Evolutionary conservation across 2,113 vertebrate genomes (phyloP), one percentile per base, ranked within the genome.

Genomic region (Anser brachyrhynchus): DNA sequence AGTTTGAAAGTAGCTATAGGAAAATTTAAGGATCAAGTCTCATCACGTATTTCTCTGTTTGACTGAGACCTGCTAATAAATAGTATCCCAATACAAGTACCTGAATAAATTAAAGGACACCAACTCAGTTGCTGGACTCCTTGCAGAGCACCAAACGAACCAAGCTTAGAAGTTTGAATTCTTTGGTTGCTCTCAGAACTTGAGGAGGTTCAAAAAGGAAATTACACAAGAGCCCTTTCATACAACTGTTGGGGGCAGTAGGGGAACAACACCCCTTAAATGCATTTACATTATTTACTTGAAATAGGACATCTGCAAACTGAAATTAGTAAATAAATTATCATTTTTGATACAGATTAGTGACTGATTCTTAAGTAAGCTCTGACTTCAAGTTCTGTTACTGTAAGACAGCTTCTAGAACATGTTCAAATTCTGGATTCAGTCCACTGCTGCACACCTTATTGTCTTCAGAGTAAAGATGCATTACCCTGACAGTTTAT

Each of bases 161-260:
- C 22, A n/a, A 12, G 0, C 51, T 18, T 1, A 59, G 13, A 55
- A 5, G 9, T 89, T 0, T 71, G 64, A 33, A 62, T 62, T 75
- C 75, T 87, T 4, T 69, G 71, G 37, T 43, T 66, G 35, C 46
- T 84, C 41, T 29, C 46, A 69, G 29, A 39, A 90, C 29, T 64
- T 55, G 58, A 62, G 43, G 41, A 84, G 43, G 65, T 58, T 59
- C 41, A 66, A 72, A 37, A 28, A 43, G 31, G 33, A 33, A 41
- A 29, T 41, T 37, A n/a, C 0, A 76, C 75, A 76, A 67, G 49
- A 39, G 39, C 16, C 4, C n/a, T 31, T 65, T 62, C 71, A 75
- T 23, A 57, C 12, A 73, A 17, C 46, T 64, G 37, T 4, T 39
- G 25, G 37, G 37, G 51, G 23, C 12, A 23, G 35, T 25, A 18